phyloP scores from a whole-genome alignment of 2,113 vertebrate genomes.

The Macquaria australasica region DNA sequence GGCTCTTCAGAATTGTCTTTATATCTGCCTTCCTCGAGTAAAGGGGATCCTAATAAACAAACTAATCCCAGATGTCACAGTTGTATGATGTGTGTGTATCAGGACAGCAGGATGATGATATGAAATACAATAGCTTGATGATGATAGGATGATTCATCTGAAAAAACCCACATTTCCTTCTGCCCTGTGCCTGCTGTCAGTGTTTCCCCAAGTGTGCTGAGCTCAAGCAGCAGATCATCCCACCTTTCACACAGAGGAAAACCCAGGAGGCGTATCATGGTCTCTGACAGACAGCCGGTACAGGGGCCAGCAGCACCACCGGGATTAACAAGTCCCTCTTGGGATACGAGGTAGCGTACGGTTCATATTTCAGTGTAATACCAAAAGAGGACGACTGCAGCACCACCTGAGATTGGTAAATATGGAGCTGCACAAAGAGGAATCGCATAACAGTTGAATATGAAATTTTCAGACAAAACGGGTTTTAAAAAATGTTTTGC shows the following conservation, averaged over 20 bases:
- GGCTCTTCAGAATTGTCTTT: neutral
- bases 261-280: neutral
- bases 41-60: neutral
- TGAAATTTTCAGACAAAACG: neutral
- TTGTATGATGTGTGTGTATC: neutral
- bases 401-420: neutral
- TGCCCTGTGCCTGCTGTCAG: neutral
- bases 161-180: neutral
- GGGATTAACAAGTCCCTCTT: neutral
- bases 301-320: neutral
- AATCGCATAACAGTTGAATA: neutral
- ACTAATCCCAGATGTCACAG: neutral
- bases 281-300: neutral
- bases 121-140: too few species aligned
- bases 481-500: neutral
- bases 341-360: neutral
- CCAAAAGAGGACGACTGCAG: neutral
- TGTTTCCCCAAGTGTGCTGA: conserved; percentile 2
- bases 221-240: neutral
- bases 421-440: neutral
- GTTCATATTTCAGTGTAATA: neutral
- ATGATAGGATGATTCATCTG: conserved; percentile 18
- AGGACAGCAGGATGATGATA: neutral
- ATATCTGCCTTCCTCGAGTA: neutral
- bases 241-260: conserved; percentile 1